phyloP scores from a whole-genome alignment of 1,140 invertebrate genomes.

The Vanessa atalanta region DNA sequence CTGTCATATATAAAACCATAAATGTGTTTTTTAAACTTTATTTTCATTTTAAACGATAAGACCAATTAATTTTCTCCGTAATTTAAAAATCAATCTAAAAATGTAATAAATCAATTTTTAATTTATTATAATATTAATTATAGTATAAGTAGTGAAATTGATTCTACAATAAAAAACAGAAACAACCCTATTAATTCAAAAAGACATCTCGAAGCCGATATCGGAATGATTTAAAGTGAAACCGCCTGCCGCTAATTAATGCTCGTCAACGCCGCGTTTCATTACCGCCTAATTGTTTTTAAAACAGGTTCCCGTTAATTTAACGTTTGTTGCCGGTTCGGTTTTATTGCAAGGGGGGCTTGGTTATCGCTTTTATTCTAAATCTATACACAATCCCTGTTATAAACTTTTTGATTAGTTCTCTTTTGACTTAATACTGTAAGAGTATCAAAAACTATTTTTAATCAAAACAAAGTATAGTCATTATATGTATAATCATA shows the following conservation, averaged over 20 bases:
- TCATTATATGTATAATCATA: too few relatives aligned
- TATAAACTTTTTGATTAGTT: too few relatives aligned
- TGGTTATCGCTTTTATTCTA: conserved; percentile 6
- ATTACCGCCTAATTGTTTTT: conserved; percentile 66
- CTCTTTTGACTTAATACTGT: too few relatives aligned
- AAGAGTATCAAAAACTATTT: too few relatives aligned
- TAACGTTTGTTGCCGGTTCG: conserved; percentile 41
- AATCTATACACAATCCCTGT: not conserved
- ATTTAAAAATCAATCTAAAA: too few relatives aligned
- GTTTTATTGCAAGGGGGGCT: conserved; percentile 16
- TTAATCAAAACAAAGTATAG: too few relatives aligned
- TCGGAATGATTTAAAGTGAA: conserved; percentile 40
- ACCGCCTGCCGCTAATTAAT: conserved; percentile 50
- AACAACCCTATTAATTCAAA: conserved; percentile 1
- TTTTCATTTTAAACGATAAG: too few relatives aligned
- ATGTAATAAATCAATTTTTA: too few relatives aligned
- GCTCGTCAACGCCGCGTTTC: conserved; percentile 51
- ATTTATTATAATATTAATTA: too few relatives aligned
- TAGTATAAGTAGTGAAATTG: not conserved
- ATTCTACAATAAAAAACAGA: not conserved
- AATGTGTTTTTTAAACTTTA: too few relatives aligned
- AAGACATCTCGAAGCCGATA: conserved; percentile 46
- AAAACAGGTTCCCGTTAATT: conserved; percentile 52
- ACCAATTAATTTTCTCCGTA: too few relatives aligned
- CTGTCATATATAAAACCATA: too few relatives aligned